Base-by-base conservation (phyloP, 2,797 vertebrate species). In the Lophotriccus pileatus region DNA sequence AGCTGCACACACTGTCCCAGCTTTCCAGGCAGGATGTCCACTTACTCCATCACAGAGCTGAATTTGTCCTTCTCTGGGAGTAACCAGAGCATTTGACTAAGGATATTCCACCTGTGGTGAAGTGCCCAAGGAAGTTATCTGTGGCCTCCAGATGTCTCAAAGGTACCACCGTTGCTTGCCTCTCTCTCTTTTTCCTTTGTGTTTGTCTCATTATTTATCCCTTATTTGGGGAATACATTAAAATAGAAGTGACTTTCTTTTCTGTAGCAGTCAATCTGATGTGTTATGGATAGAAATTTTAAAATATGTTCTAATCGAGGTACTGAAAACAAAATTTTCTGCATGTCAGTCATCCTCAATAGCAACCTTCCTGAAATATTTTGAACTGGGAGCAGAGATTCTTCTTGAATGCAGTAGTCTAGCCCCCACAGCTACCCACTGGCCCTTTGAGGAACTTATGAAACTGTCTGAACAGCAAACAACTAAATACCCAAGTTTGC, bases 371-470 rank as follows among this genome's bases (percentile, higher is more conserved):
- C 41, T 52, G 36, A 52, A 63, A 74, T 30, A 12, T 20, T 62
- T 49, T 47, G 14, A 55, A 21, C 0, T 56, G 23, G 20, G 32
- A 77, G 47, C 39, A 22, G 14, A 47, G 14, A 30, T 47, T 69
- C 9, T 68, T 66, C 20, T 47, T 63, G 36, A 60, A 13, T 9
- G 21, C 16, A 56, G 1, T 2, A 62, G 3, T 14, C 22, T 10
- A 12, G 9, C 12, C 37, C 23, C 2, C 1, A 10, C 23, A 52
- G 59, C 43, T n/a, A 8, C 19, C 17, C 43, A 12, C 23, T 41
- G 50, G 13, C 5, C 5, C 46, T 72, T 1, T 4, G 34, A 60
- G 41, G 25, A 77, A 28, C 3, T 0, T 10, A 27, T 12, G 27
- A 25, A 43, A 39, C 43, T 32, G 13, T 27, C 36, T 30, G 25